Percentiles rank a stretch among this genome's conserved stretches.
phyloP scores from a whole-genome alignment of 2,797 vertebrate genomes.

The Echeneis naucrates region DNA sequence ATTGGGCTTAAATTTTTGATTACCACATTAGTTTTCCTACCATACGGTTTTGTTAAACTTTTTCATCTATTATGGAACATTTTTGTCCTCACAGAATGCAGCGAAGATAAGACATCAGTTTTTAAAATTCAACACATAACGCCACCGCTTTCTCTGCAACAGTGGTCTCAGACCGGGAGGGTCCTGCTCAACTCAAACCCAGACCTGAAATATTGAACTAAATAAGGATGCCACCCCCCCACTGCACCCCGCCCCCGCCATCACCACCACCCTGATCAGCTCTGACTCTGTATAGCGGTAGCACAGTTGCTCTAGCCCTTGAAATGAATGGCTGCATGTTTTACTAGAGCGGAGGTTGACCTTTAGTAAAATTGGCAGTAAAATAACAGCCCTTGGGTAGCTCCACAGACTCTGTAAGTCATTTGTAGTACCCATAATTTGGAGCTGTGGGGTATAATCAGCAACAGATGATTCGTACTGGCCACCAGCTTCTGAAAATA shows the following conservation, averaged over 20 bases:
- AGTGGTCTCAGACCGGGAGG: background rate
- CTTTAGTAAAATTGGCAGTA: conserved; percentile 89
- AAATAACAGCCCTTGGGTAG: conserved; percentile 86
- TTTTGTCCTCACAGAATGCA: background rate
- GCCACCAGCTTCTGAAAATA: conserved; percentile 87
- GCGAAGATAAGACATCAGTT: background rate
- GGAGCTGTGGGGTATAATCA: conserved; percentile 88
- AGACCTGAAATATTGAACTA: conserved; percentile 35
- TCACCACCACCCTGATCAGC: conserved; percentile 62
- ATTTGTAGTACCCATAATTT: conserved; percentile 90
- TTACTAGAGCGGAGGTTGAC: conserved; percentile 85
- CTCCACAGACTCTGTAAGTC: conserved; percentile 87
- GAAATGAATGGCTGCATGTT: conserved; percentile 81
- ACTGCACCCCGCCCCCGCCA: too few species aligned
- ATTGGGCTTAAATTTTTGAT: conserved; percentile 20
- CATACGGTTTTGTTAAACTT: conserved; percentile 9
- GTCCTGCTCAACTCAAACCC: background rate
- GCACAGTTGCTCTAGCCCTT: conserved; percentile 64
- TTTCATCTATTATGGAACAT: background rate
- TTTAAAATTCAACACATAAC: conserved; percentile 6
- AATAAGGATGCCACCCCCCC: conserved; percentile 28
- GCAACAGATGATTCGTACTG: conserved; percentile 88
- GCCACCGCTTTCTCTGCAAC: background rate
- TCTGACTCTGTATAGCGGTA: conserved; percentile 55
- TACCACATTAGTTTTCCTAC: background rate